Evolutionary conservation across 2,888 invertebrate species (phyloP), one percentile per base, ranked within the genome.

Genomic region (Saturnia japonica): DNA sequence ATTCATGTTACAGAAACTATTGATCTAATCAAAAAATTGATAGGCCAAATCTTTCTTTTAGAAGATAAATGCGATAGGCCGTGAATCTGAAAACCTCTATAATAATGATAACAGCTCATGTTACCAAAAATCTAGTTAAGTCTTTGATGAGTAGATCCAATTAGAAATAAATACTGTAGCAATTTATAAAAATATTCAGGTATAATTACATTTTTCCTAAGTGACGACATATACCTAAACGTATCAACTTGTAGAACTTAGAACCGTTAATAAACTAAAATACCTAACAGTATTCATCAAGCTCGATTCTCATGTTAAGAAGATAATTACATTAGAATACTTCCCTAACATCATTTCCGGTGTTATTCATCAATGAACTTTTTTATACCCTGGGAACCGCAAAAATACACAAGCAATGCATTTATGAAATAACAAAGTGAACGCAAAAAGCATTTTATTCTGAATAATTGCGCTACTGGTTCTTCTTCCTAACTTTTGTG

Each of bases 351-450:
- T 28, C 25, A 14, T 14, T 60, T 60, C 57, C 57, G 57, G 57
- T 16, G 28, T 60, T 28, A 60, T 25, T 60, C 28, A 60, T 60
- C 19, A 6, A n/a, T n/a, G n/a, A n/a, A n/a, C n/a, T 51, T 51
- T 7, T 51, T 51, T 28, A 60, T 60, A 60, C 57, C 4, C 25
- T 60, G 57, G 57, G 57, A 60, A 60, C 28, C 14, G 57, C 14
- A 25, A 60, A 60, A 60, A 60, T 14, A n/a, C n/a, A 57, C 8
- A 25, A 60, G 57, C 25, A 28, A 60, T 28, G 57, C 28, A 60
- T 60, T 60, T 12, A 28, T 60, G 28, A 60, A 60, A 28, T 60
- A 28, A 60, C 57, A 60, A 60, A 28, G 28, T 60, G 57, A 60
- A 60, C 14, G 28, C 28, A 3, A 60, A 60, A 28, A 60, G 11